Conservation (phyloP, 1,140 invertebrate species). For the Halyomorpha halys region DNA sequence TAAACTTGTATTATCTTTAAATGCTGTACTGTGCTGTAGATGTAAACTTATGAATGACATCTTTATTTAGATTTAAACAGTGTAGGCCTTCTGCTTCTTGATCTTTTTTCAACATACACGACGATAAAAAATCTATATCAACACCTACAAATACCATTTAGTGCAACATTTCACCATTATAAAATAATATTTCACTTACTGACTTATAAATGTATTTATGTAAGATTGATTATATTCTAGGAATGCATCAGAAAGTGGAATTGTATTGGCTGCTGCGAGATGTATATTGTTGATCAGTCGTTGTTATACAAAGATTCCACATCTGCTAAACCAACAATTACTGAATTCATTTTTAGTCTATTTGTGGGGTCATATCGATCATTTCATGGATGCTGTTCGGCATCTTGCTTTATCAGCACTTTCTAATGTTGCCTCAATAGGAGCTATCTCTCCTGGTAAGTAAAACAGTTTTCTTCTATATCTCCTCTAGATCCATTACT, state of each 20-base stretch:
- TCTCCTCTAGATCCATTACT: too few relatives aligned
- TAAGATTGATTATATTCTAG: slow-evolving; percentile 30
- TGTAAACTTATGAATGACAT: too few relatives aligned
- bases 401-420: slow-evolving; percentile 41
- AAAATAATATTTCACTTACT: too few relatives aligned
- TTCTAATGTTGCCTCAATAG: slow-evolving; percentile 34
- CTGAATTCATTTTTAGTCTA: slow-evolving; percentile 33
- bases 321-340: slow-evolving; percentile 7
- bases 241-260: slow-evolving; percentile 35
- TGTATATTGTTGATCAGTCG: neutral
- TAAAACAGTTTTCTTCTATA: neutral
- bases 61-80: too few relatives aligned
- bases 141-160: too few relatives aligned
- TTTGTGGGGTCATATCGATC: slow-evolving; percentile 41
- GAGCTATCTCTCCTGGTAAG: slow-evolving; percentile 14
- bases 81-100: too few relatives aligned
- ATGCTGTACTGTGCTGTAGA: too few relatives aligned
- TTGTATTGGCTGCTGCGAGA: slow-evolving; percentile 36
- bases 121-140: too few relatives aligned
- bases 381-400: slow-evolving; percentile 46
- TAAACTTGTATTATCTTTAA: too few relatives aligned
- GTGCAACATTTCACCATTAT: too few relatives aligned
- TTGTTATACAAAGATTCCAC: neutral
- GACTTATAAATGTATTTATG: too few relatives aligned
- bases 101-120: too few relatives aligned